Evolutionary conservation across 2,113 vertebrate species (phyloP), one percentile per base, ranked within the genome.

Genomic region (Anoplopoma fimbria): DNA sequence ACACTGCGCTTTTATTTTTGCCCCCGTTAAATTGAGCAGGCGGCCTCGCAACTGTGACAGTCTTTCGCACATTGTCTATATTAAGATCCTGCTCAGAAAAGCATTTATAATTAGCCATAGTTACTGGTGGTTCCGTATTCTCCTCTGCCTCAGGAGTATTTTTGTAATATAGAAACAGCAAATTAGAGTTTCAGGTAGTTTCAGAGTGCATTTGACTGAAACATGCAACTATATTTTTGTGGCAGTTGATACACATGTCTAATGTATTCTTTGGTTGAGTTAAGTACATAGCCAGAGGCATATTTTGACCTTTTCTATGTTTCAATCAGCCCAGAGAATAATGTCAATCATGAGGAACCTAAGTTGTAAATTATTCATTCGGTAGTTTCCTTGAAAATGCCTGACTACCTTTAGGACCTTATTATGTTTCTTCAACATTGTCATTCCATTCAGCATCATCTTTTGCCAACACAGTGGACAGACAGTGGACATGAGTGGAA

Each of bases 1-100:
- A 82, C 87, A 79, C 83, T 38, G 87, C 69, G 69, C 77, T 87
- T 90, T 93, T 93, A 92, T 95, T 94, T 94, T 92, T 88, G 86
- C 89, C 75, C 4, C 69, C 84, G 91, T 93, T 94, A 94, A 94
- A 94, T 92, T 87, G 84, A 91, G 93, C 90, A 85, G 88, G 87
- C 86, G 40, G 86, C 91, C 87, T 91, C 86, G 88, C 91, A 90
- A 92, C 89, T 93, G 92, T 90, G 93, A 93, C 93, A 91, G 89
- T 90, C 91, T 93, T 94, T 94, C 86, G 86, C 95, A 95, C 91
- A 55, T 93, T 82, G 86, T 88, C 93, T 95, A 94, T 94, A 92
- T 93, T 91, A 94, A 94, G 92, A 87, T 80, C 85, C 87, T 85
- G 87, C 93, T 94, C 92, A 94, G 91, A 95, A 94, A 92, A 89